These are phyloP conservation scores for Heliangelus exortis DNA, from an alignment of 2,797 vertebrate genomes.

Conservation along the genomic window DNA sequence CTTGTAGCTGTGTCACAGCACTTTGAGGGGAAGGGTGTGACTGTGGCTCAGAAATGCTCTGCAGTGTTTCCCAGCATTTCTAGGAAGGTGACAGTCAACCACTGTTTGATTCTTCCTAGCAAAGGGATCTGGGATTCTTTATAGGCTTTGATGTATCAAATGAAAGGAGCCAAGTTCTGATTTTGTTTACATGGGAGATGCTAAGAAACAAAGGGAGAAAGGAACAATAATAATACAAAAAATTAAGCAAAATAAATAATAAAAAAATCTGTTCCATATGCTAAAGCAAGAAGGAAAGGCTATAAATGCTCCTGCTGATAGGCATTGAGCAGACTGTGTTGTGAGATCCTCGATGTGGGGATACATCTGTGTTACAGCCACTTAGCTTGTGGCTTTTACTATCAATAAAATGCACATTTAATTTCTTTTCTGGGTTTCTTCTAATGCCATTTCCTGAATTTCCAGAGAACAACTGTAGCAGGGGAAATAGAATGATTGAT, in stretches of 20 bases:
- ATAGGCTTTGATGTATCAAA: not conserved
- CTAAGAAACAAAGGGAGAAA: not conserved
- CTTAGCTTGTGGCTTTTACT: not conserved
- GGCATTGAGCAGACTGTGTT: not conserved
- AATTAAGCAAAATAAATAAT: not conserved
- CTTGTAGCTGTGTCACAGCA: not conserved
- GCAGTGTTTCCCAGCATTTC: not conserved
- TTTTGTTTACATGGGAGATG: not conserved
- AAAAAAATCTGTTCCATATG: not conserved
- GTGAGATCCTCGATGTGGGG: not conserved
- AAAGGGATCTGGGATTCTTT: not conserved
- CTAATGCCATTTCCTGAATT: not conserved
- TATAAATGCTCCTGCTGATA: rapidly evolving
- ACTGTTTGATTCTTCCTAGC: not conserved
- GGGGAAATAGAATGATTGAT: not conserved
- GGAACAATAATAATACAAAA: not conserved
- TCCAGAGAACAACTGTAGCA: not conserved
- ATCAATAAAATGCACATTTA: not conserved
- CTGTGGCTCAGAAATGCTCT: not conserved
- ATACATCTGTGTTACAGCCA: not conserved
- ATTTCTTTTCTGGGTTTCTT: not conserved
- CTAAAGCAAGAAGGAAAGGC: not conserved
- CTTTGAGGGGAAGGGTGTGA: not conserved
- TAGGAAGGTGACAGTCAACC: not conserved
- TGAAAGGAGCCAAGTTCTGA: not conserved